phyloP scores from a whole-genome alignment of 2,888 invertebrate species.

The Xestia c-nigrum region DNA sequence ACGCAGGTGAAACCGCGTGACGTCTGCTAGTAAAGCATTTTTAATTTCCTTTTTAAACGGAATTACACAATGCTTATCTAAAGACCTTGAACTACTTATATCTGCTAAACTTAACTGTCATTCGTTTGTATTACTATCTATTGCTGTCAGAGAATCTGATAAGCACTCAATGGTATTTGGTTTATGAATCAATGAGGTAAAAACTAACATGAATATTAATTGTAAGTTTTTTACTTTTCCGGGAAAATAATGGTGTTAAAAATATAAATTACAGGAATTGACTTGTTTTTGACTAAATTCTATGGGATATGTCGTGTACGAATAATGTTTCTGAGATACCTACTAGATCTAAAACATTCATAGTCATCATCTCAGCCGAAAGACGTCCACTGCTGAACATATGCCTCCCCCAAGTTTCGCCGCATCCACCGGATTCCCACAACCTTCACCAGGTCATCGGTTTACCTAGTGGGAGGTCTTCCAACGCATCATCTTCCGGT shows the following conservation, averaged over 20 bases:
- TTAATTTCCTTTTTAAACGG: conserved; percentile 3
- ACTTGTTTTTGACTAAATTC: too few relatives aligned
- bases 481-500: too few relatives aligned
- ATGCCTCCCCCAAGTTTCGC: too few relatives aligned
- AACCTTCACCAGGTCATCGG: too few relatives aligned
- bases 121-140: conserved; percentile 14
- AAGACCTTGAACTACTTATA: conserved; percentile 27
- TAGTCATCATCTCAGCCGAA: too few relatives aligned
- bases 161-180: not conserved
- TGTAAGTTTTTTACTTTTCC: not conserved
- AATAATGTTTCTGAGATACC: not conserved
- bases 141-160: conserved; percentile 6
- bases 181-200: conserved; percentile 11
- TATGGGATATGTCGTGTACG: not conserved
- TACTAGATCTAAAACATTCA: too few relatives aligned
- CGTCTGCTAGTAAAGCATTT: not conserved
- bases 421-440: too few relatives aligned
- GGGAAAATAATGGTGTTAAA: not conserved
- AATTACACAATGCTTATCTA: conserved; percentile 16
- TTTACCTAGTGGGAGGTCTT: too few relatives aligned
- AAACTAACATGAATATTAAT: not conserved
- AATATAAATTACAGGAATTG: too few relatives aligned
- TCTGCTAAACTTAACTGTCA: conserved; percentile 8
- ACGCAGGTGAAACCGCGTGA: too few relatives aligned
- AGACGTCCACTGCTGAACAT: too few relatives aligned